Conservation (phyloP, 2,797 vertebrate genomes). For the Vespertilio murinus region DNA sequence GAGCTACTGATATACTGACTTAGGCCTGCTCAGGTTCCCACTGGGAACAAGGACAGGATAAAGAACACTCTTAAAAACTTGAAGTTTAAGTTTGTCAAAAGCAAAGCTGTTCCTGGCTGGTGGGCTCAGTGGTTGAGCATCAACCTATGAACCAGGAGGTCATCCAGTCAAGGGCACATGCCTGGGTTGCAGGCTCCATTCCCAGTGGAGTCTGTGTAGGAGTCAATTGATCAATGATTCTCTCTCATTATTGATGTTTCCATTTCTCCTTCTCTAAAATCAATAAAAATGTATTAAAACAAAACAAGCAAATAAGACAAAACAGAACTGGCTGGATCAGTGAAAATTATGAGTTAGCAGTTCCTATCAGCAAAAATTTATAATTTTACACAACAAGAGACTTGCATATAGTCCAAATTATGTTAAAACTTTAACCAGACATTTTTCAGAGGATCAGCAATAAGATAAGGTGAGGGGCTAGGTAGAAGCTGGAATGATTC, state of each 20-base stretch:
- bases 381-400: neutral
- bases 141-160: too few relatives aligned
- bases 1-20: neutral
- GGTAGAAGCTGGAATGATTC: neutral
- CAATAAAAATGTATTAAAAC: too few relatives aligned
- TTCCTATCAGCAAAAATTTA: neutral
- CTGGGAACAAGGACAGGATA: neutral
- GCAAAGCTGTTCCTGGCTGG: neutral
- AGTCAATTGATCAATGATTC: too few relatives aligned
- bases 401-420: neutral
- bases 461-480: neutral
- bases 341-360: neutral
- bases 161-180: too few relatives aligned
- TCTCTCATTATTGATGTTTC: too few relatives aligned
- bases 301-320: neutral
- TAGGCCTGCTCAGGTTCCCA: neutral
- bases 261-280: too few relatives aligned
- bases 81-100: neutral
- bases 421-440: conserved; percentile 13
- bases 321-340: neutral
- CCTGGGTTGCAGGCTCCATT: too few relatives aligned
- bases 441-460: neutral
- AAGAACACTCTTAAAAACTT: neutral
- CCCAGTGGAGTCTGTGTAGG: too few relatives aligned
- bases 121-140: too few relatives aligned